These are phyloP conservation scores for Heliconius charithonia DNA, from an alignment of 2,888 invertebrate species.

Conservation along the genomic window DNA sequence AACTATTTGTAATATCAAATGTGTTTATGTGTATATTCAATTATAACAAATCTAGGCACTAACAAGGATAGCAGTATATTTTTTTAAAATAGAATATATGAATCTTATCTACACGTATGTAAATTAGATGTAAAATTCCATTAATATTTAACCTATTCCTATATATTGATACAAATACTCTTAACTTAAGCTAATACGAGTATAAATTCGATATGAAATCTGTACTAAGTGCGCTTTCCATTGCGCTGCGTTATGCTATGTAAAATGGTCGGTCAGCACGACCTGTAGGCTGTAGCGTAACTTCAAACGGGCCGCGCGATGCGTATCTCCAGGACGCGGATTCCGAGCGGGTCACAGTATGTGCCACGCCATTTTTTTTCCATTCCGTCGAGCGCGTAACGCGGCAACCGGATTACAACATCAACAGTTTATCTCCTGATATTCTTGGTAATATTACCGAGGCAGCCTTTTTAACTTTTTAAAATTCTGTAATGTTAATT, in stretches of 20 bases:
- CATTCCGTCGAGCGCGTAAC: conserved; percentile 44
- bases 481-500: neutral
- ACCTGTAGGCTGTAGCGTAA: conserved; percentile 37
- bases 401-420: conserved; percentile 43
- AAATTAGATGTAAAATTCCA: neutral
- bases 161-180: neutral
- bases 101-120: neutral
- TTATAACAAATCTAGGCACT: neutral
- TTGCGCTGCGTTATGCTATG: neutral
- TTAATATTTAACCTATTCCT: neutral
- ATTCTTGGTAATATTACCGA: conserved; percentile 18
- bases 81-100: neutral
- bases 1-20: too few species aligned
- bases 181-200: neutral
- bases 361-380: conserved; percentile 43
- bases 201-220: neutral
- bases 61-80: neutral
- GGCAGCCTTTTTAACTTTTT: conserved; percentile 8
- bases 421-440: conserved; percentile 30
- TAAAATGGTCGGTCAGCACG: conserved; percentile 28
- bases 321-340: conserved; percentile 52
- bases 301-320: conserved; percentile 56
- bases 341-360: conserved; percentile 51
- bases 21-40: too few species aligned
- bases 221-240: neutral